Base-by-base conservation (phyloP, 2,113 vertebrate species). In the Scytalopus superciliaris region DNA sequence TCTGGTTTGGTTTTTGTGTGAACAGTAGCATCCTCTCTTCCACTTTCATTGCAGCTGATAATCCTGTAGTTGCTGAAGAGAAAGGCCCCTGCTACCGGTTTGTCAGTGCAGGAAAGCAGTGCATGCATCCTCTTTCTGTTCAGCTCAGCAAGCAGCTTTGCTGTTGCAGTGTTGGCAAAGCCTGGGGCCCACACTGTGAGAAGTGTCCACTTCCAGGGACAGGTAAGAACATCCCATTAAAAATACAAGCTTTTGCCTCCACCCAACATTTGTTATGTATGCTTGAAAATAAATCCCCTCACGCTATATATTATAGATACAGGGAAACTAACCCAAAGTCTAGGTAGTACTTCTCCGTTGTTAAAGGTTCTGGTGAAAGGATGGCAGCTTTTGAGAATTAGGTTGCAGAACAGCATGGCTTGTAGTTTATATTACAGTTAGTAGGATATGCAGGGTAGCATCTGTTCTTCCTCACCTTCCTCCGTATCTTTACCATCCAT, bases 81-180 rank as follows among this genome's bases (percentile, higher is more conserved):
- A 99, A 99, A 89, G 99, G 99, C 73, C 98, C 98, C 94, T 99
- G 99, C 98, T 99, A 99, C 98, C 99, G 99, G 57, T 98, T 99
- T 97, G 98, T 99, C 93, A 98, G 98, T 97, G 97, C 99, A 82
- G 99, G 98, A 96, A 99, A 98, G 96, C 99, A 99, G 60, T 99
- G 99, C 96, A 98, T 99, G 98, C 99, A 99, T 98, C 99, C 99
- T 72, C 98, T 99, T 82, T 99, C 99, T 97, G 98, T 99, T 39
- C 99, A 99, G 95, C 98, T 99, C 98, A 99, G 98, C 98, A 99
- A 98, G 97, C 99, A 99, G 98, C 98, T 99, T 90, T 99, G 99
- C 98, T 99, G 99, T 98, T 99, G 99, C 98, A 99, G 99, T 78
- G 99, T 99, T 98, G 99, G 99, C 97, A 99, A 99, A 96, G 99